A percentile compares a stretch with the other conserved stretches of the same genome.
These are phyloP conservation scores for Rhaphigaster nebulosa DNA, from an alignment of 2,888 invertebrate genomes.

Conservation along the genomic window DNA sequence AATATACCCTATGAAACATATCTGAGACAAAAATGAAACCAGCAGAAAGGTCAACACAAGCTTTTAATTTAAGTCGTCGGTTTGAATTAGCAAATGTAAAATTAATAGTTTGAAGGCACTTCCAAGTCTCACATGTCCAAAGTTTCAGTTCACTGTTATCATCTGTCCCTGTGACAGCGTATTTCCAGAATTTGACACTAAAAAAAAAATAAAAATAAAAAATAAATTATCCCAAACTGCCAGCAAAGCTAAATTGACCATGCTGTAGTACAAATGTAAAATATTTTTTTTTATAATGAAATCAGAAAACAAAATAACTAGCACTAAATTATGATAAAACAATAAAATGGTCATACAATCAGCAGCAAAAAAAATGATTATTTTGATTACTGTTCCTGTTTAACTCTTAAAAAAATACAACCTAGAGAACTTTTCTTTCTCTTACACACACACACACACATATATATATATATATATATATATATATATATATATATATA, in stretches of 20 bases:
- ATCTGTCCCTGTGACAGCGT: constrained; percentile 89
- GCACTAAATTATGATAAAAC: too few species aligned
- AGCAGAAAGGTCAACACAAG: constrained; percentile 87
- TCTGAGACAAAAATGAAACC: constrained; percentile 90
- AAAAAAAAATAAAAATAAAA: constrained; percentile 65
- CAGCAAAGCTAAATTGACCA: background rate
- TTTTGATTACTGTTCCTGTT: too few species aligned
- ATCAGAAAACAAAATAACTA: too few species aligned
- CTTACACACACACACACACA: too few species aligned
- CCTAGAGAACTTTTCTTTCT: too few species aligned
- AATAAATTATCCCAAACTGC: background rate
- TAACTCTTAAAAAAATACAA: too few species aligned
- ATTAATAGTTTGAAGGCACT: constrained; percentile 81
- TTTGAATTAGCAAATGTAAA: constrained; percentile 41
- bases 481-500: too few species aligned
- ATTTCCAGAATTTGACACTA: constrained; percentile 92
- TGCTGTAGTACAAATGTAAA: background rate
- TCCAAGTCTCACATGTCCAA: constrained; percentile 97
- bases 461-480: too few species aligned
- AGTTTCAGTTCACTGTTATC: constrained; percentile 91
- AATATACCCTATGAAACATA: constrained; percentile 79
- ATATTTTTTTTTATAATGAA: too few species aligned
- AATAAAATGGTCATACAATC: too few species aligned
- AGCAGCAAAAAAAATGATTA: too few species aligned
- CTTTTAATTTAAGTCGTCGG: constrained; percentile 75